Evolutionary conservation across 2,888 invertebrate species (phyloP).

Genomic region (Eumerus sabulonum): DNA sequence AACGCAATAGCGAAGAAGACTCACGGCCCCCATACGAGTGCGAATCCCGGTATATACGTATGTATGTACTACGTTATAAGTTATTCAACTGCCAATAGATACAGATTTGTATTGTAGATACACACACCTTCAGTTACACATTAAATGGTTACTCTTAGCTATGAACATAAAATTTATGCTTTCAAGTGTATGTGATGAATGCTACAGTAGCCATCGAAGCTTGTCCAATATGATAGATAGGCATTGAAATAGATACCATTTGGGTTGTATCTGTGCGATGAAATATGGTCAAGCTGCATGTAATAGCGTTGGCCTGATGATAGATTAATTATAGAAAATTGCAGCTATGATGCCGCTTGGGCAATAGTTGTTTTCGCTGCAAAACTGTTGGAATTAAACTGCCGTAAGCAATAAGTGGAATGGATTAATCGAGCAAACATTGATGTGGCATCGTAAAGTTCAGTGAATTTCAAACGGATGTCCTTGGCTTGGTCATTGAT

Average conservation of each 20-base stretch:
- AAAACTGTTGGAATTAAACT: constrained; percentile 5
- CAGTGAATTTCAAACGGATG: too few relatives aligned
- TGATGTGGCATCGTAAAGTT: too few relatives aligned
- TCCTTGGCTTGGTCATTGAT: too few relatives aligned
- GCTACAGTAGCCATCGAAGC: constrained; percentile 42
- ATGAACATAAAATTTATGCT: too few relatives aligned
- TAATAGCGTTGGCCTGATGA: constrained; percentile 3
- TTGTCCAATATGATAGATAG: constrained; percentile 53
- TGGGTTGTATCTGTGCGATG: not conserved
- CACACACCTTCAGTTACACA: constrained; percentile 33
- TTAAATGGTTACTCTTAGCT: constrained; percentile 12
- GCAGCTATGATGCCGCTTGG: not conserved
- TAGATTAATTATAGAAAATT: constrained; percentile 3
- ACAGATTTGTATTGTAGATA: not conserved
- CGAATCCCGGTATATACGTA: too few relatives aligned
- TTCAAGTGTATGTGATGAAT: too few relatives aligned
- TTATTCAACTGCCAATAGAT: too few relatives aligned
- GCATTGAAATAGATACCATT: constrained; percentile 32
- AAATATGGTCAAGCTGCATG: not conserved
- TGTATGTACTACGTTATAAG: too few relatives aligned
- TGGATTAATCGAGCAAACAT: too few relatives aligned
- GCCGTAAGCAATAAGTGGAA: too few relatives aligned
- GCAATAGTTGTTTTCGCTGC: not conserved
- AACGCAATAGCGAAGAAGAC: not conserved
- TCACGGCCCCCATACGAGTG: too few relatives aligned